These are phyloP conservation scores for Rhagonycha fulva DNA, from an alignment of 2,888 invertebrate genomes.

Conservation along the genomic window DNA sequence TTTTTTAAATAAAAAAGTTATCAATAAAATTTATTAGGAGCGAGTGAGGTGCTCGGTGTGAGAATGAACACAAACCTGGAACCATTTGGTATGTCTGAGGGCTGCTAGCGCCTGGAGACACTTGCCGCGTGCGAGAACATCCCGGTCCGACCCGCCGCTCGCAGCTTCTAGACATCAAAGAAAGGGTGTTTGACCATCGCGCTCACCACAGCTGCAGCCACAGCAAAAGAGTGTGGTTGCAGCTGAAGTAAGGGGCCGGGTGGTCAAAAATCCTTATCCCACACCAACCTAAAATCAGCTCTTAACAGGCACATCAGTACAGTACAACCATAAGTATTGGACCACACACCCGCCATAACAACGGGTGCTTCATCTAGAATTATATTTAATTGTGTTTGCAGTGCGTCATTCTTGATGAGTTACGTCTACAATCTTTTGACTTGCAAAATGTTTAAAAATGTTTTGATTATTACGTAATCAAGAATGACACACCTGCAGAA, in stretches of 20 bases:
- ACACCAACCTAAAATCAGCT: conserved; percentile 56
- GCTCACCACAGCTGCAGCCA: conserved; percentile 47
- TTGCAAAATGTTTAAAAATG: background rate
- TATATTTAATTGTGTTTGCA: conserved; percentile 5
- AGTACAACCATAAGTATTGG: conserved; percentile 54
- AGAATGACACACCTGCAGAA: conserved; percentile 11
- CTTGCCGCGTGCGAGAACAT: conserved; percentile 98
- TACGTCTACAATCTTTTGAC: too few species aligned
- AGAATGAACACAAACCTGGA: conserved; percentile 85
- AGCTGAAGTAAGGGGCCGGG: conserved; percentile 50
- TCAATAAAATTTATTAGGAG: conserved; percentile 6
- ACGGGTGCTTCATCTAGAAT: conserved; percentile 17
- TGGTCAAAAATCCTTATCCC: conserved; percentile 74
- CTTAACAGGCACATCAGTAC: conserved; percentile 52
- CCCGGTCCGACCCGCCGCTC: conserved; percentile 79
- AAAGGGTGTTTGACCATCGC: conserved; percentile 79
- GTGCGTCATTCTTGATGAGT: conserved; percentile 13
- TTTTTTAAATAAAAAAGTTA: conserved; percentile 5
- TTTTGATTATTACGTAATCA: background rate
- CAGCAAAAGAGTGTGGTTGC: conserved; percentile 32
- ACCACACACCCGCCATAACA: conserved; percentile 34
- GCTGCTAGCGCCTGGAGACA: conserved; percentile 99
- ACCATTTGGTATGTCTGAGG: conserved; percentile 99
- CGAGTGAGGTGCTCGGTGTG: conserved; percentile 45
- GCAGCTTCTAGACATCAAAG: conserved; percentile 59